Percentiles rank a stretch among this genome's conserved stretches.
These are phyloP conservation scores for Volucella inanis DNA, from an alignment of 2,888 invertebrate genomes.

Conservation along the genomic window DNA sequence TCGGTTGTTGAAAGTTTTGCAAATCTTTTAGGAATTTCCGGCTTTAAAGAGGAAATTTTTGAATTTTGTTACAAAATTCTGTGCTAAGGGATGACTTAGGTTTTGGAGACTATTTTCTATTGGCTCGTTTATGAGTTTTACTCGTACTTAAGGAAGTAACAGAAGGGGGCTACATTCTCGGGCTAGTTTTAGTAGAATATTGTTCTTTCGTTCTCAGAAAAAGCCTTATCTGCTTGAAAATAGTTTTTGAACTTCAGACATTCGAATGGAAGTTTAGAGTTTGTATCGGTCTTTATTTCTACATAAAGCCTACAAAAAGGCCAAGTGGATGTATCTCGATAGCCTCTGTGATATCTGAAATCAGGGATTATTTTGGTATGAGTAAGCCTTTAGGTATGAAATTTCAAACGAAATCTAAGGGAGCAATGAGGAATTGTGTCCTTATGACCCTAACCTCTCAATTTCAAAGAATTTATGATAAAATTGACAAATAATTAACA, in stretches of 20 bases:
- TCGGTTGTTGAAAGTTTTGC: background rate
- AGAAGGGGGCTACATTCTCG: no score
- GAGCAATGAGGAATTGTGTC: no score
- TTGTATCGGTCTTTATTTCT: background rate
- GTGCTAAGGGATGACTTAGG: background rate
- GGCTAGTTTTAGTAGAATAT: no score
- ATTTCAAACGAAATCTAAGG: no score
- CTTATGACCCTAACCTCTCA: no score
- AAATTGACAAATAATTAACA: no score
- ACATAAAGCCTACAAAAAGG: background rate
- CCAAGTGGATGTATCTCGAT: no score
- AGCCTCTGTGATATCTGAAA: no score
- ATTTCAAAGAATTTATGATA: no score
- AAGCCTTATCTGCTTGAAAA: background rate
- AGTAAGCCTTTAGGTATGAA: no score
- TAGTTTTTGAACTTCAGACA: background rate
- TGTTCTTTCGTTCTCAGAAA: background rate
- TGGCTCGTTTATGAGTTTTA: background rate
- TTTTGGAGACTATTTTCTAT: background rate
- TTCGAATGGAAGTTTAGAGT: background rate
- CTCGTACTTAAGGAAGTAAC: no score
- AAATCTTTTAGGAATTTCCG: constrained; percentile 12
- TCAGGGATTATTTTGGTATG: no score
- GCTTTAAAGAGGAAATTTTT: constrained; percentile 4
- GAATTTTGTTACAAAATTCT: constrained; percentile 3